A percentile compares a stretch with the other conserved stretches of the same genome.
Evolutionary conservation across 2,797 vertebrate species (phyloP).

Genomic region (Potorous gilbertii): DNA sequence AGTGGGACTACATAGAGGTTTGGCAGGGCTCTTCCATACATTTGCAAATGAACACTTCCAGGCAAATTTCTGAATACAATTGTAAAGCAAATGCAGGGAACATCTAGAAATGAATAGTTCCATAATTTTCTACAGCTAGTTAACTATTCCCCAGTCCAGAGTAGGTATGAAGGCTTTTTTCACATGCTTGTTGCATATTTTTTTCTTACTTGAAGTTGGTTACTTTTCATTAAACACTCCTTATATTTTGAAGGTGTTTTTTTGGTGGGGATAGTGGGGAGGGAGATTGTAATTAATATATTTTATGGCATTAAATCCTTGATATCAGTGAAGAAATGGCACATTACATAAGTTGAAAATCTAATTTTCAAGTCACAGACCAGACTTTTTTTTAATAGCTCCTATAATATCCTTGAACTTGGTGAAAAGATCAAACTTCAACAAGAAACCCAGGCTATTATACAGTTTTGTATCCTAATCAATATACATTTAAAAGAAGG

Average conservation of each 20-base stretch:
- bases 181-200: background rate
- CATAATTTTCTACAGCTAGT: too few relatives aligned
- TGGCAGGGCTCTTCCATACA: background rate
- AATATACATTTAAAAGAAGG: background rate
- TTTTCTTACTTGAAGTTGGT: background rate
- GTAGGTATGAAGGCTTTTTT: background rate
- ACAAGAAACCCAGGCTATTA: conserved; percentile 27
- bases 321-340: background rate
- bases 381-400: background rate
- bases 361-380: conserved; percentile 9
- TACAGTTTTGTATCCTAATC: background rate
- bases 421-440: background rate
- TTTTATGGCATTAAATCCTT: background rate
- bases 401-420: background rate
- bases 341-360: background rate
- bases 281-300: background rate
- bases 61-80: too few relatives aligned
- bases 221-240: background rate
- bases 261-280: background rate
- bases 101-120: too few relatives aligned
- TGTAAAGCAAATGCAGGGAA: too few relatives aligned
- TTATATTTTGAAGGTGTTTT: background rate
- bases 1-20: background rate
- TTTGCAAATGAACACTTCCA: background rate
- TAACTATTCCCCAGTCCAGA: background rate